A percentile compares a stretch with the other conserved stretches of the same genome.
phyloP scores from a whole-genome alignment of 2,797 vertebrate species.

The Psittacula derbiana region DNA sequence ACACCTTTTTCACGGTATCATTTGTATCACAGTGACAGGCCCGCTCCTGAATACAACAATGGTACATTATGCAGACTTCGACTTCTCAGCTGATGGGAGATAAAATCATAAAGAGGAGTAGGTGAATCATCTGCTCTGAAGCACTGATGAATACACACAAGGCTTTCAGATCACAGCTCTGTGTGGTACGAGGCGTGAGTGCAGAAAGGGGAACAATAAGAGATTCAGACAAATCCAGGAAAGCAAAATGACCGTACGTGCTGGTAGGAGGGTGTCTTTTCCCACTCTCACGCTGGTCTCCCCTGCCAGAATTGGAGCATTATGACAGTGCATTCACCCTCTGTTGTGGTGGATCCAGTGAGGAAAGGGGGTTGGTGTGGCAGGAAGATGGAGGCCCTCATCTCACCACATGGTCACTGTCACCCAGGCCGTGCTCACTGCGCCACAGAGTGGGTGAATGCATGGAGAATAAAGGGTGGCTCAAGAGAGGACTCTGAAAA shows the following conservation, averaged over 20 bases:
- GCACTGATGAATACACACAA: neutral
- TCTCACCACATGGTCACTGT: neutral
- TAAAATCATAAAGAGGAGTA: constrained; percentile 43
- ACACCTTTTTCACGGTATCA: neutral
- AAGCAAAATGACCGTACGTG: neutral
- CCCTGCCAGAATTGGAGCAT: neutral
- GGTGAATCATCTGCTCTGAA: constrained; percentile 55
- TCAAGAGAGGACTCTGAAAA: neutral
- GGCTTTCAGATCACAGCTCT: neutral
- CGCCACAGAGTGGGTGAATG: neutral
- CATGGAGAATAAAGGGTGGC: neutral
- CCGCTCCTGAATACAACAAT: neutral
- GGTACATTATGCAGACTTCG: constrained; percentile 41
- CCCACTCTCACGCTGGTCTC: neutral
- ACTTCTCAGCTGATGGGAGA: constrained; percentile 39
- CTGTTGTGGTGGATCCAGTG: neutral
- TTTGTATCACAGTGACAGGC: neutral
- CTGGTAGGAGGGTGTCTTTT: neutral
- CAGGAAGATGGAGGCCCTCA: neutral
- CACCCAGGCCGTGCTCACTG: neutral
- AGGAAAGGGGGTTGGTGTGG: neutral
- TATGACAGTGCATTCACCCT: neutral
- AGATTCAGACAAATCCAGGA: neutral
- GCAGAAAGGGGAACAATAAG: neutral
- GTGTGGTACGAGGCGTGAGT: neutral